A percentile compares a stretch with the other conserved stretches of the same genome.
Evolutionary conservation across 2,888 invertebrate genomes (phyloP).

Genomic region (Euplagia quadripunctaria): DNA sequence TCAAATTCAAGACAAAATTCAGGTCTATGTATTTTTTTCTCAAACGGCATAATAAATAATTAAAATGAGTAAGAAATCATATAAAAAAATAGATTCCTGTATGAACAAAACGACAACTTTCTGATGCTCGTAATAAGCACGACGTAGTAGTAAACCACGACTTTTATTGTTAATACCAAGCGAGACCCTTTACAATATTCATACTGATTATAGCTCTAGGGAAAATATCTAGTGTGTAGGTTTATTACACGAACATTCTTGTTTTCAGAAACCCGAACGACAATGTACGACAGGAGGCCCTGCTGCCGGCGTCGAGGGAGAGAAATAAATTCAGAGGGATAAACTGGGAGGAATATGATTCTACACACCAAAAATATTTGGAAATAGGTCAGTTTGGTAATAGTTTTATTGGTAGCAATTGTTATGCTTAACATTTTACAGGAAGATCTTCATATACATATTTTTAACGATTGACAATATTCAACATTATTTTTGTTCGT

Average conservation of each 20-base stretch:
- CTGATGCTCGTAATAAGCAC: background rate
- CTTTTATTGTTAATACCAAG: slow-evolving; percentile 9
- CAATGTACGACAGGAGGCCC: slow-evolving; percentile 92
- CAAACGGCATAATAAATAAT: background rate
- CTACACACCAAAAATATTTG: slow-evolving; percentile 96
- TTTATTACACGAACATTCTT: slow-evolving; percentile 36
- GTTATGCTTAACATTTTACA: no score
- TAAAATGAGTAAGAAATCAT: background rate
- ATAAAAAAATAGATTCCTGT: background rate
- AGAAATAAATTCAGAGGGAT: slow-evolving; percentile 94
- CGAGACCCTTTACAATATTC: slow-evolving; percentile 6
- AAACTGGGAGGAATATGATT: slow-evolving; percentile 97
- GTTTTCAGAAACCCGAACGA: slow-evolving; percentile 93
- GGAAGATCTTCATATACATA: no score
- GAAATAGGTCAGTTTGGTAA: slow-evolving; percentile 92
- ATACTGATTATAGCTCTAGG: slow-evolving; percentile 16
- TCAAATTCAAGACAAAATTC: background rate
- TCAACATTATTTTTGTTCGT: no score
- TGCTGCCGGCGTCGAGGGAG: slow-evolving; percentile 93
- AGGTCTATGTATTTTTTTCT: background rate
- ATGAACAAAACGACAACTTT: background rate
- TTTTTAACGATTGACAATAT: no score
- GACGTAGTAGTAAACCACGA: background rate
- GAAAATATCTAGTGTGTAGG: slow-evolving; percentile 13
- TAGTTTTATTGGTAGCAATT: background rate